Percentiles rank a stretch among this genome's conserved stretches.
Conservation (phyloP, 1,140 invertebrate genomes). For the Heterodera schachtii region DNA sequence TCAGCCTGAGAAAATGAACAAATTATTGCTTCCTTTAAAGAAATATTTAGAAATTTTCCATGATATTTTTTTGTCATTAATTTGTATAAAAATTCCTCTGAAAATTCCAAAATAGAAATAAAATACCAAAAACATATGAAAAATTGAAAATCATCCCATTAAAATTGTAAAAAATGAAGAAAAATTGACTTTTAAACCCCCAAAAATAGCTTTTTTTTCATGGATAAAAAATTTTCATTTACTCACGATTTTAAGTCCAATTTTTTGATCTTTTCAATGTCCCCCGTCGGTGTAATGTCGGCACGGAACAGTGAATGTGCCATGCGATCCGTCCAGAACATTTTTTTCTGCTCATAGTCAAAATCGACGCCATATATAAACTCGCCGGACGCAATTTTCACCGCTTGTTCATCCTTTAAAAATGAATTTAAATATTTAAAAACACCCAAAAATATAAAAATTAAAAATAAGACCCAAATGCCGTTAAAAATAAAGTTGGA, state of each 20-base stretch:
- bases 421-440: background rate
- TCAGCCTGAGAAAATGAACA: constrained; percentile 69
- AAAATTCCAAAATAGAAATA: no score
- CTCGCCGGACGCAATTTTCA: constrained; percentile 71
- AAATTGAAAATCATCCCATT: background rate
- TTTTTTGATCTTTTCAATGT: constrained; percentile 72
- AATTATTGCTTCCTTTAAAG: background rate
- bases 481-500: background rate
- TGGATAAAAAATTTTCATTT: background rate
- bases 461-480: background rate
- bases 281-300: constrained; percentile 62
- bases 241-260: constrained; percentile 74
- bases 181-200: no score
- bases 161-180: no score
- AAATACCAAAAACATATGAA: no score
- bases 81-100: no score
- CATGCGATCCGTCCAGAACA: constrained; percentile 78
- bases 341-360: constrained; percentile 78
- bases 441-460: background rate
- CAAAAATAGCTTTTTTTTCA: background rate
- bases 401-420: constrained; percentile 72
- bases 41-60: no score
- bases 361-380: constrained; percentile 78
- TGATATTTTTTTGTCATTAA: no score
- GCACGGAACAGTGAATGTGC: constrained; percentile 56